Evolutionary conservation across 1,140 invertebrate species (phyloP).

Genomic region (Cotesia glomerata): DNA sequence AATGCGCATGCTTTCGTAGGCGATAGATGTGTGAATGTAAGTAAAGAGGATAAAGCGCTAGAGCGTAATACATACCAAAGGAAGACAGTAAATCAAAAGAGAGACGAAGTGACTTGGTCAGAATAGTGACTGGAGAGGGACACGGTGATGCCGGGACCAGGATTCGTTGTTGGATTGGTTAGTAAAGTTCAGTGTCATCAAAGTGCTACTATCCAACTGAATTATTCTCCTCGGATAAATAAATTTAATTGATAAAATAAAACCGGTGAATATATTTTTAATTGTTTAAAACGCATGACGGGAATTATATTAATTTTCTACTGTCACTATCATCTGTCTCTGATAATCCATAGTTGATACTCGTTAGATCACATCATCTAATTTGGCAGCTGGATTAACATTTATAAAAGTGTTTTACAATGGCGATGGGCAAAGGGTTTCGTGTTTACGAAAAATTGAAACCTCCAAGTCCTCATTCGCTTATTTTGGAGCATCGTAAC

Average conservation of each 20-base stretch:
- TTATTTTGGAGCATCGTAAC: conserved; percentile 86
- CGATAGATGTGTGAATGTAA: too few relatives aligned
- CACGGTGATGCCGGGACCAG: not conserved
- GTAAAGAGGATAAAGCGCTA: too few relatives aligned
- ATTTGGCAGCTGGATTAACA: not conserved
- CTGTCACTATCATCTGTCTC: too few relatives aligned
- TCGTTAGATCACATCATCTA: not conserved
- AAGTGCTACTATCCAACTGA: too few relatives aligned
- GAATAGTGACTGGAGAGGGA: not conserved
- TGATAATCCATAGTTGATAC: not conserved
- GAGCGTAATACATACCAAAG: not conserved
- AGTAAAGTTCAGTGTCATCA: not conserved
- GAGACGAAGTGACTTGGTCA: not conserved
- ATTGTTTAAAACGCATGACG: not conserved
- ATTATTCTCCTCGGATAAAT: too few relatives aligned
- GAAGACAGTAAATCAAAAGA: not conserved
- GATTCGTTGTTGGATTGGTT: not conserved
- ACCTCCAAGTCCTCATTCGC: conserved; percentile 85
- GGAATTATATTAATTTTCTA: not conserved
- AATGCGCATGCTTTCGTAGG: too few relatives aligned
- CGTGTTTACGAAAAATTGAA: conserved; percentile 87
- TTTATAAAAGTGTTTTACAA: conserved; percentile 51
- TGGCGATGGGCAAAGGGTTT: conserved; percentile 94
- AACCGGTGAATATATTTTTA: too few relatives aligned
- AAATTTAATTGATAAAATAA: too few relatives aligned